Evolutionary conservation across 2,113 vertebrate species (phyloP).

Genomic region (Crypturellus undulatus): DNA sequence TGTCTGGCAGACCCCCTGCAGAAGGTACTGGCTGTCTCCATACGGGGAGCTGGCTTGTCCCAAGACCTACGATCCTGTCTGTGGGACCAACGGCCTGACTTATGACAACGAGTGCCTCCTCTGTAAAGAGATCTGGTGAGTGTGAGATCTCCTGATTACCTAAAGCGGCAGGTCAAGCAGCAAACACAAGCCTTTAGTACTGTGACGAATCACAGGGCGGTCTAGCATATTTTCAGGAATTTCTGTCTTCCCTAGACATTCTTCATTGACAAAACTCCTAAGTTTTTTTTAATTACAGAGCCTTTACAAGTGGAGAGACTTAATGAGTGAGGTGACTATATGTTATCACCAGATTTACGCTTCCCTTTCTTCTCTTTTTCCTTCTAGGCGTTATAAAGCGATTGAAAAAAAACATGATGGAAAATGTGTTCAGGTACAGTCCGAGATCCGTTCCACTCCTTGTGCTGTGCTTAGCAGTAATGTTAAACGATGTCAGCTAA

Average conservation of each 20-base stretch:
- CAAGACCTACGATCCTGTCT: not conserved
- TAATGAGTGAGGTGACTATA: not conserved
- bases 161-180: not conserved
- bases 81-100: conserved; percentile 7
- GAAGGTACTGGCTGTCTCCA: rapidly evolving
- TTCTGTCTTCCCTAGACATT: conserved; percentile 11
- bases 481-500: not conserved
- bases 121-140: conserved; percentile 17
- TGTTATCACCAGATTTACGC: not conserved
- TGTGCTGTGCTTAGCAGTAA: not conserved
- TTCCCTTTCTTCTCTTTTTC: not conserved
- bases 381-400: not conserved
- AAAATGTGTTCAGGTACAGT: conserved; percentile 31
- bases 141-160: not conserved
- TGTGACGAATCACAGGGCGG: not conserved
- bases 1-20: conserved; percentile 14
- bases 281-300: conserved; percentile 36
- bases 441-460: rapidly evolving
- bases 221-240: not conserved
- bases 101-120: conserved; percentile 61
- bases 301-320: not conserved
- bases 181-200: not conserved
- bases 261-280: not conserved
- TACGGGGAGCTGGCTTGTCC: not conserved
- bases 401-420: conserved; percentile 56